phyloP scores from a whole-genome alignment of 1,140 invertebrate genomes.

The Andrena cerasifolii region DNA sequence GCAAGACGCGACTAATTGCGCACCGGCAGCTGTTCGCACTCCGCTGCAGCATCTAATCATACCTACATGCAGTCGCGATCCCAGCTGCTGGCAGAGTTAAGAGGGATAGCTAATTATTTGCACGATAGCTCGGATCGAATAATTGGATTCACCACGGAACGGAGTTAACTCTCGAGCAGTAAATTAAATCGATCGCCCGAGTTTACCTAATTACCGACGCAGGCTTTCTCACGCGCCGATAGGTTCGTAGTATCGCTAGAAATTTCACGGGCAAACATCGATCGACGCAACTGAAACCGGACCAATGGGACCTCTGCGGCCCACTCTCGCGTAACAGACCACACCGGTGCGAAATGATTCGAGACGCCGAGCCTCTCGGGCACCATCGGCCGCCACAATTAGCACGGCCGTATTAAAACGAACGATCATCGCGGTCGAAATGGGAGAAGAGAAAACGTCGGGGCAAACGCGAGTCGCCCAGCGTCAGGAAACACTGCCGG shows the following conservation, averaged over 20 bases:
- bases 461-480: not conserved
- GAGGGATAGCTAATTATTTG: no score
- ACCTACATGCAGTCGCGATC: no score
- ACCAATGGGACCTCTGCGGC: not conserved
- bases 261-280: conserved; percentile 14
- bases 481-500: conserved; percentile 18
- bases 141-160: no score
- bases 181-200: conserved; percentile 7
- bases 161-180: conserved; percentile 7
- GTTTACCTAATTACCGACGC: conserved; percentile 13
- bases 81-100: no score
- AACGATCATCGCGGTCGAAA: conserved; percentile 9
- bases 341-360: not conserved
- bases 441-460: conserved; percentile 25
- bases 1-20: no score
- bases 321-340: not conserved
- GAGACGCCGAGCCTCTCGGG: conserved; percentile 17
- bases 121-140: no score
- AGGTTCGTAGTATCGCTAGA: conserved; percentile 3
- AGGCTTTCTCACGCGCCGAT: conserved; percentile 42
- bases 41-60: no score
- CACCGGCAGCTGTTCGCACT: no score
- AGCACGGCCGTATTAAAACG: conserved; percentile 26
- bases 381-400: conserved; percentile 11
- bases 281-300: conserved; percentile 31